These are phyloP conservation scores for Tympanoctomys barrerae DNA, from an alignment of 2,797 vertebrate species.

Conservation along the genomic window DNA sequence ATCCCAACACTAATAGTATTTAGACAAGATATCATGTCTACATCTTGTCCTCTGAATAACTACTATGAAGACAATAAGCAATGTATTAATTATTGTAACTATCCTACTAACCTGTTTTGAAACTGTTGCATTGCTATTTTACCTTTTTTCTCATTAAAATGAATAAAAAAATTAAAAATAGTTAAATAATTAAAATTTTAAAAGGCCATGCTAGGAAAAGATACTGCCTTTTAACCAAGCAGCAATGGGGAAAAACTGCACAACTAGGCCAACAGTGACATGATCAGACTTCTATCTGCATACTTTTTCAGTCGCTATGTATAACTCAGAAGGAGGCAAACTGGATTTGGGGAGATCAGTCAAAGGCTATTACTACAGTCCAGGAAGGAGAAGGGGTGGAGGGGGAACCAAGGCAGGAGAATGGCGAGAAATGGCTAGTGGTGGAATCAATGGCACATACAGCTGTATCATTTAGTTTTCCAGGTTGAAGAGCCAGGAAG, in stretches of 20 bases:
- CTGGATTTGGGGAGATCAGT: neutral
- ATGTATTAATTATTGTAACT: no score
- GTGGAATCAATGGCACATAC: neutral
- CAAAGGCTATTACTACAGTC: neutral
- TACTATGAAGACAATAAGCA: no score
- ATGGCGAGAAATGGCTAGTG: neutral
- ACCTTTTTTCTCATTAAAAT: no score
- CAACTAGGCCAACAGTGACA: neutral
- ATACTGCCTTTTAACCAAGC: neutral
- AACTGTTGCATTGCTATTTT: no score
- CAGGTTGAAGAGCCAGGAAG: neutral
- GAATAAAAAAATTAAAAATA: no score
- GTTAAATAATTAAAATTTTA: no score
- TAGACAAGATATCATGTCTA: no score
- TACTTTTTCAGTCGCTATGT: neutral
- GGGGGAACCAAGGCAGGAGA: neutral
- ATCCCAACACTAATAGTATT: no score
- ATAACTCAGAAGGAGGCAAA: conserved; percentile 38
- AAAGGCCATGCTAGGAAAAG: neutral
- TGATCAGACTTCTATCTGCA: neutral
- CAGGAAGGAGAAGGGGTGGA: neutral
- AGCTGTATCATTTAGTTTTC: neutral
- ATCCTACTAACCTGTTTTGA: no score
- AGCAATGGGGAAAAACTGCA: neutral
- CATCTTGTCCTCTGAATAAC: no score